phyloP scores from a whole-genome alignment of 1,140 invertebrate species.

The Aphis craccivora region DNA sequence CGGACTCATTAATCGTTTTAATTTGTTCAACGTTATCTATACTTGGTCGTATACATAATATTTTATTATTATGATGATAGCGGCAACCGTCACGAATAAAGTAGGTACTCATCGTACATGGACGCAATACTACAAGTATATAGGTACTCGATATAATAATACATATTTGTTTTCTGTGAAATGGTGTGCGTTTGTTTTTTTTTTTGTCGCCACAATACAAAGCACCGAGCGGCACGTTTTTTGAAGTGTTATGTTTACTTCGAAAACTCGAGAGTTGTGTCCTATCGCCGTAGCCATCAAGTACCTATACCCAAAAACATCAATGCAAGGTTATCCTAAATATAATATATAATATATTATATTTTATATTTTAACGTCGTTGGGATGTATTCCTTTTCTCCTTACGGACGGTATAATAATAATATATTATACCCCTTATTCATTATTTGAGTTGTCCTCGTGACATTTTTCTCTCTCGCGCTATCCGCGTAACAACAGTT shows the following conservation, averaged over 20 bases:
- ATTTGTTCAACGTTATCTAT: background rate
- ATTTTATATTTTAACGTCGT: slow-evolving; percentile 19
- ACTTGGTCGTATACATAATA: background rate
- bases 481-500: too few relatives aligned
- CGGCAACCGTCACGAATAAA: background rate
- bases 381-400: background rate
- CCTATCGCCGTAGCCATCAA: background rate
- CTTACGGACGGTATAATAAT: background rate
- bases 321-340: background rate
- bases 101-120: background rate
- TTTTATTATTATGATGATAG: background rate
- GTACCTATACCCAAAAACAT: background rate
- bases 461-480: background rate
- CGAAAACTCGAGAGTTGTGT: slow-evolving; percentile 29
- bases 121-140: background rate
- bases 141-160: background rate
- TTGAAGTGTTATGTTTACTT: slow-evolving; percentile 34
- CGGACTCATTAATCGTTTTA: background rate
- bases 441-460: background rate
- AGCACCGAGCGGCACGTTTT: background rate
- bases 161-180: background rate
- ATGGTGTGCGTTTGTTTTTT: background rate
- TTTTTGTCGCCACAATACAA: slow-evolving; percentile 7
- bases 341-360: background rate
- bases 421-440: background rate